Evolutionary conservation across 2,113 vertebrate species (phyloP).

Genomic region (Cichladusa arquata): DNA sequence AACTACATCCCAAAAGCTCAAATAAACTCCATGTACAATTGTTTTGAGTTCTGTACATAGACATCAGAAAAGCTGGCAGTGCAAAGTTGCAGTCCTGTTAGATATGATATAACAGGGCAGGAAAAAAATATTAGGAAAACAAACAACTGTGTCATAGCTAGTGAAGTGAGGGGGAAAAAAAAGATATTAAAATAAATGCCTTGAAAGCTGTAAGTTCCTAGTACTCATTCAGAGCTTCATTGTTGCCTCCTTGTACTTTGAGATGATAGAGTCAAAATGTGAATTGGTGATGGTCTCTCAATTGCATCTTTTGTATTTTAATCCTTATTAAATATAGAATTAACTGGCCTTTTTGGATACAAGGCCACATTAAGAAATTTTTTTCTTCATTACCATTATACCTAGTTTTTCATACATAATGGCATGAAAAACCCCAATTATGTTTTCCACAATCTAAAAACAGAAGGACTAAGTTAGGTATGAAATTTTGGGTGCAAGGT

Average conservation of each 20-base stretch:
- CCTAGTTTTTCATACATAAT: neutral
- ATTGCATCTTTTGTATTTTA: neutral
- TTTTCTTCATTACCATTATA: neutral
- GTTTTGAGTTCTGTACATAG: neutral
- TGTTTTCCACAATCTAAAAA: neutral
- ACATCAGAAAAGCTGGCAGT: neutral
- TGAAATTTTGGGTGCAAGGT: neutral
- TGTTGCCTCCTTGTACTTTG: neutral
- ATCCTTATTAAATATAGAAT: neutral
- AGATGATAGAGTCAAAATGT: neutral
- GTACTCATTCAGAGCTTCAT: neutral
- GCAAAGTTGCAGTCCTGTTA: neutral
- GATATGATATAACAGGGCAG: neutral
- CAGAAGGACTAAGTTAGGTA: neutral
- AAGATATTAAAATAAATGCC: neutral
- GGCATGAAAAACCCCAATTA: neutral
- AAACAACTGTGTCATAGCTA: neutral
- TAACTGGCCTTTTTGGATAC: neutral
- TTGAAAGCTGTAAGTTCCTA: neutral
- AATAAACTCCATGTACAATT: neutral
- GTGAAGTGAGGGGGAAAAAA: accelerated
- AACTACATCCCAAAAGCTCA: neutral
- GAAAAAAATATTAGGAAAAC: neutral
- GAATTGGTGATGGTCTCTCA: neutral
- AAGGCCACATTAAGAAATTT: neutral